These are phyloP conservation scores for Syngnathus acus DNA, from an alignment of 2,797 vertebrate genomes.

Conservation along the genomic window DNA sequence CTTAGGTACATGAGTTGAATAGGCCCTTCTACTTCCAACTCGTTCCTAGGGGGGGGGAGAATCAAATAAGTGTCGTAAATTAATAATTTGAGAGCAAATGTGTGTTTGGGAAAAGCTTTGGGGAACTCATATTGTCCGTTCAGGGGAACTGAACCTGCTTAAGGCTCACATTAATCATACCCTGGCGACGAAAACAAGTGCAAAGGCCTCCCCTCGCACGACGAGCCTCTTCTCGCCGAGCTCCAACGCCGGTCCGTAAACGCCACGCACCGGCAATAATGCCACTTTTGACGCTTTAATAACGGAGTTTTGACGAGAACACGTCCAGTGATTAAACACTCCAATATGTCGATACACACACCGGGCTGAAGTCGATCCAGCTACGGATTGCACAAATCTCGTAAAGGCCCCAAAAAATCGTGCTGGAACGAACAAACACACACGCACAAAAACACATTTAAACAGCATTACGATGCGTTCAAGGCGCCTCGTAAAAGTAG, in stretches of 20 bases:
- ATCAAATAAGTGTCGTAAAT: not conserved
- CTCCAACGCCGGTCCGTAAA: not conserved
- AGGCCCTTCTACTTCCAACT: not conserved
- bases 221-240: not conserved
- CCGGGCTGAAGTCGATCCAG: slow-evolving; percentile 24
- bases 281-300: not conserved
- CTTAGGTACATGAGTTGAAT: not conserved
- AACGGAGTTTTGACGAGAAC: not conserved
- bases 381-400: slow-evolving; percentile 42
- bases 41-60: not conserved
- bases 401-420: slow-evolving; percentile 41
- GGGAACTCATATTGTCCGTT: not conserved
- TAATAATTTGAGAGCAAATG: not conserved
- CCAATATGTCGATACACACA: slow-evolving; percentile 5
- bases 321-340: not conserved
- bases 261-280: not conserved
- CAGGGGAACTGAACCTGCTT: slow-evolving; percentile 1
- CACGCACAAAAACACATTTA: not conserved
- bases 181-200: slow-evolving; percentile 1
- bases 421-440: slow-evolving; percentile 9
- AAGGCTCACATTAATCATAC: slow-evolving; percentile 1
- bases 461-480: slow-evolving; percentile 1
- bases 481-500: not conserved
- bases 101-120: not conserved
- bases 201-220: slow-evolving; percentile 2